Base-by-base conservation (phyloP, 2,113 vertebrate species). In the Maccullochella peelii region DNA sequence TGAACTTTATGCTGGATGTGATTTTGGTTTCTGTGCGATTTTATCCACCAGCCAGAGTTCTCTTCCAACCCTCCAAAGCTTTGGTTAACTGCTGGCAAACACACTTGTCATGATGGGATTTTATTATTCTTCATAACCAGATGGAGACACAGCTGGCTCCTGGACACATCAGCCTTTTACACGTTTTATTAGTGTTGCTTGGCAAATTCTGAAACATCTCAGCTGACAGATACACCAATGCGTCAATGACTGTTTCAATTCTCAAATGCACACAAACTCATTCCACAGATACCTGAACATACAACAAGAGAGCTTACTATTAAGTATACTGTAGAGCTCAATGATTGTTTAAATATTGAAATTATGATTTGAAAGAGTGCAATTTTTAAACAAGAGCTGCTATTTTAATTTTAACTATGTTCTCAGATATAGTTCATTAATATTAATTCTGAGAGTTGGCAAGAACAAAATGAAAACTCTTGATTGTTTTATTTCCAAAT, bases 71-170 rank as follows among this genome's bases (percentile, higher is more conserved):
- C n/a, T 69, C 15, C 57, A 69, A 61, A 66, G 36, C 58, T 62
- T 40, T 50, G 65, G 36, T 73, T 30, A 76, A 68, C 61, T 77
- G 71, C 52, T 84, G 77, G 66, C 18, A 63, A 63, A 76, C 54
- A 74, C 40, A n/a, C 23, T 63, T 47, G 38, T 70, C 42, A 77
- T 80, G 67, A 78, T 50, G 65, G 27, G 52, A 79, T 80, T 72
- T 76, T 40, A 1, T 11, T 63, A n/a, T 77, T 62, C 79, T 82
- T 71, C 21, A 66, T 27, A 65, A 78, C n/a, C 86, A 92, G 86
- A 88, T 83, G 80, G 84, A 42, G 74, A 50, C 63, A 61, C 86
- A 80, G 71, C 84, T 84, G 86, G 72, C 36, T 77, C 49, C 78
- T 85, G 82, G 82, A 83, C 58, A 69, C 84, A 75, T 23, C 72